Evolutionary conservation across 1,140 invertebrate genomes (phyloP), one percentile per base, ranked within the genome.

Genomic region (Hormaphis cornu): DNA sequence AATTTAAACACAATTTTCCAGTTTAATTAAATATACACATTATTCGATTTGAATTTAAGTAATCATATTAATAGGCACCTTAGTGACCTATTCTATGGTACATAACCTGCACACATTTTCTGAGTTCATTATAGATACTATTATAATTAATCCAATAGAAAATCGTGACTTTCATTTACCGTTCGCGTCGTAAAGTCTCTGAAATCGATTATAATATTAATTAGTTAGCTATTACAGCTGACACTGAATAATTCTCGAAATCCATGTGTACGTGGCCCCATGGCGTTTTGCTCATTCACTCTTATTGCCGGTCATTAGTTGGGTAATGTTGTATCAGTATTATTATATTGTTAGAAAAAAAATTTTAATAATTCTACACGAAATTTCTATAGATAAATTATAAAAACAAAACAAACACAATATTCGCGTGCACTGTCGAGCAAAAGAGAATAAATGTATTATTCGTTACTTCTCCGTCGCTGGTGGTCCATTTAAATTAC

Each of bases 241-340:
- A 54, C 52, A 20, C n/a, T 14, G 30, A 14, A 30, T 16, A 30
- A 24, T 5, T 28, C 50, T 18, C 2, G 2, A 30, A 53, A 7
- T 53, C 52, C 1, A 35, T 35, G 14, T 20, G 28, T n/a, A 14
- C 30, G n/a, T n/a, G 18, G 30, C 18, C 30, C 53, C 20, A 35
- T 56, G 53, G 18, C 30, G 18, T 18, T 33, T 4, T 56, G 33
- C 35, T 56, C 53, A 20, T 56, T 20, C 30, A 33, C 30, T 56
- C 18, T 35, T 35, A 56, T 56, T 20, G 53, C 53, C 53, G 53
- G 18, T 56, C 53, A 56, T 56, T 56, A 56, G 52, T 54, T 33
- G n/a, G n/a, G n/a, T n/a, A n/a, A n/a, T n/a, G n/a, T n/a, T n/a
- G n/a, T n/a, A n/a, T n/a, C n/a, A n/a, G n/a, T n/a, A n/a, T n/a